Percentiles rank a stretch among this genome's conserved stretches.
Conservation (phyloP, 2,888 invertebrate genomes). For the Unio pictorum region DNA sequence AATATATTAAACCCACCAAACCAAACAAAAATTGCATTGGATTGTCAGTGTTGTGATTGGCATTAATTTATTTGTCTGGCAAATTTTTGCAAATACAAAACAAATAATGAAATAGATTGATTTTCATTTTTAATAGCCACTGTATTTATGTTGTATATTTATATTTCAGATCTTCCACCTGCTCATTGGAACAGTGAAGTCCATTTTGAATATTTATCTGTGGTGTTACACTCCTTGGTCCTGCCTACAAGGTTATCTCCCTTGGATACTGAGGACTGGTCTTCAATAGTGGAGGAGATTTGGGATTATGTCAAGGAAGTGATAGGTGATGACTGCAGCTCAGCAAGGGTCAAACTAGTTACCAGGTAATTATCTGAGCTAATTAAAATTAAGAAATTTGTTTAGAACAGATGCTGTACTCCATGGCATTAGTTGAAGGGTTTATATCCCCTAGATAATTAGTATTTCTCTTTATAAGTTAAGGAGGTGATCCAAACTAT, state of each 20-base stretch:
- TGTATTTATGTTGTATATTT: neutral
- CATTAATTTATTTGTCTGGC: too few species aligned
- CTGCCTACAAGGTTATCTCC: conserved; percentile 49
- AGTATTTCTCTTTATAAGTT: too few species aligned
- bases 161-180: conserved; percentile 39
- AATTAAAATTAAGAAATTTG: too few species aligned
- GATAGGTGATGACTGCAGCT: conserved; percentile 26
- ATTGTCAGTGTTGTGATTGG: too few species aligned
- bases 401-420: too few species aligned
- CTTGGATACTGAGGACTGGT: conserved; percentile 45
- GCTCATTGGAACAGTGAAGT: conserved; percentile 55
- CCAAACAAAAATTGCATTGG: too few species aligned
- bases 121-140: neutral
- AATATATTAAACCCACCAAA: too few species aligned
- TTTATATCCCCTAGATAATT: too few species aligned
- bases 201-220: conserved; percentile 45
- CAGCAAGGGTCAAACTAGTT: conserved; percentile 36
- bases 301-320: conserved; percentile 47
- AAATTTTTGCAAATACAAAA: too few species aligned
- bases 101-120: too few species aligned
- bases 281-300: conserved; percentile 48
- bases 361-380: conserved; percentile 42
- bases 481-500: too few species aligned
- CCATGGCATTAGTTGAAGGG: too few species aligned
- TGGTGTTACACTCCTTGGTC: conserved; percentile 38